Evolutionary conservation across 2,888 invertebrate genomes (phyloP).

Genomic region (Molanna angustata): DNA sequence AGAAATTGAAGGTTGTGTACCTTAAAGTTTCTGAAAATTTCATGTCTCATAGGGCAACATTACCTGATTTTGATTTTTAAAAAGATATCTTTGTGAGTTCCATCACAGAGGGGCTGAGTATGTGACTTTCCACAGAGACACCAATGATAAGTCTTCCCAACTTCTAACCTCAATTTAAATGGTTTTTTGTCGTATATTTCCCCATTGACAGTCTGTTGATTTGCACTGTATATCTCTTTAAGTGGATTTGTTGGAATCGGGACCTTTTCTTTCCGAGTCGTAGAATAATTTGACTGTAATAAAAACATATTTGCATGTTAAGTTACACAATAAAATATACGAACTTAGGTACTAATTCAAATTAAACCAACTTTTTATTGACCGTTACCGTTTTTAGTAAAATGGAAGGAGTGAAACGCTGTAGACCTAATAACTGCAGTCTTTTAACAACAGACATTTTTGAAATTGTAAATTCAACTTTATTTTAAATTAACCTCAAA

Average conservation of each 20-base stretch:
- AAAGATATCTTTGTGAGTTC: constrained; percentile 76
- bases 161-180: constrained; percentile 70
- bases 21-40: too few relatives aligned
- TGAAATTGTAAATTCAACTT: too few relatives aligned
- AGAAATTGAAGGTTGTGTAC: too few relatives aligned
- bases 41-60: too few relatives aligned
- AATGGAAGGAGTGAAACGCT: neutral
- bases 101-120: constrained; percentile 92
- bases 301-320: too few relatives aligned
- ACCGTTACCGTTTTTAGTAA: neutral
- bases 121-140: constrained; percentile 93
- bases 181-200: constrained; percentile 85
- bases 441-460: too few relatives aligned
- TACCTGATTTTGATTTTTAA: constrained; percentile 71
- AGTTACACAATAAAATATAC: too few relatives aligned
- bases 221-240: constrained; percentile 58
- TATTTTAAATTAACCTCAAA: too few relatives aligned
- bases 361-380: too few relatives aligned
- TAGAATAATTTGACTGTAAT: neutral
- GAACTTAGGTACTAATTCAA: neutral
- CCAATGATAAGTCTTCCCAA: constrained; percentile 83
- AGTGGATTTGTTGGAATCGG: constrained; percentile 65
- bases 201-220: constrained; percentile 69
- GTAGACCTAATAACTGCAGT: too few relatives aligned
- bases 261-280: constrained; percentile 10